These are phyloP conservation scores for Standfussiana lucernea DNA, from an alignment of 2,888 invertebrate species.

Conservation along the genomic window DNA sequence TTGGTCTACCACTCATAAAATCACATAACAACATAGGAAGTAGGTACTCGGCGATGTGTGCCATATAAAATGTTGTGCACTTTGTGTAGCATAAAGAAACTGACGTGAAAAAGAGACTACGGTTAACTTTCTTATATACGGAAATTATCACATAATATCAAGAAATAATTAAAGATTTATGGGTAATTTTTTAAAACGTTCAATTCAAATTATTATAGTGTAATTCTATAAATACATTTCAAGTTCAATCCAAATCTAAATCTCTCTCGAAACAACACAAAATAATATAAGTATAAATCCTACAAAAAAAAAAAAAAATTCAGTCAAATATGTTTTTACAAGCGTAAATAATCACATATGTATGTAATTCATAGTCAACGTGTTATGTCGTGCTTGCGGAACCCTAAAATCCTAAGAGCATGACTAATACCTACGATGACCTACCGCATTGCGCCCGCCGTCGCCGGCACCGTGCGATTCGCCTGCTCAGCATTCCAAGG, in stretches of 20 bases:
- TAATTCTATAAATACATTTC: neutral
- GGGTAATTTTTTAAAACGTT: neutral
- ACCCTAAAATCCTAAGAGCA: too few relatives aligned
- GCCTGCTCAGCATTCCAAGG: too few relatives aligned
- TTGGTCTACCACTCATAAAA: neutral
- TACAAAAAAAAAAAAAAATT: too few relatives aligned
- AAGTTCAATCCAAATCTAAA: slow-evolving; percentile 6
- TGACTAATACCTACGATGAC: too few relatives aligned
- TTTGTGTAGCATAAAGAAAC: neutral
- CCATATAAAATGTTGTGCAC: neutral
- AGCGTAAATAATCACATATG: too few relatives aligned
- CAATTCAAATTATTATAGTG: neutral
- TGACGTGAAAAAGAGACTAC: neutral
- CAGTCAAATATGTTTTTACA: slow-evolving; percentile 14
- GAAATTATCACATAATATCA: neutral
- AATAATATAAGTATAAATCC: too few relatives aligned
- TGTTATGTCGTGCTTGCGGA: too few relatives aligned
- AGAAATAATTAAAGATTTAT: neutral
- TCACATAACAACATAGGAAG: neutral
- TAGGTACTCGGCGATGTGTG: neutral
- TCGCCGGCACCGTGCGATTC: too few relatives aligned
- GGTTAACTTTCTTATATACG: neutral
- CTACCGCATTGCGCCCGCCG: too few relatives aligned
- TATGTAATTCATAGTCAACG: neutral
- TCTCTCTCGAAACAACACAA: neutral